Evolutionary conservation across 2,888 invertebrate species (phyloP).

Genomic region (Stratiomys singularior): DNA sequence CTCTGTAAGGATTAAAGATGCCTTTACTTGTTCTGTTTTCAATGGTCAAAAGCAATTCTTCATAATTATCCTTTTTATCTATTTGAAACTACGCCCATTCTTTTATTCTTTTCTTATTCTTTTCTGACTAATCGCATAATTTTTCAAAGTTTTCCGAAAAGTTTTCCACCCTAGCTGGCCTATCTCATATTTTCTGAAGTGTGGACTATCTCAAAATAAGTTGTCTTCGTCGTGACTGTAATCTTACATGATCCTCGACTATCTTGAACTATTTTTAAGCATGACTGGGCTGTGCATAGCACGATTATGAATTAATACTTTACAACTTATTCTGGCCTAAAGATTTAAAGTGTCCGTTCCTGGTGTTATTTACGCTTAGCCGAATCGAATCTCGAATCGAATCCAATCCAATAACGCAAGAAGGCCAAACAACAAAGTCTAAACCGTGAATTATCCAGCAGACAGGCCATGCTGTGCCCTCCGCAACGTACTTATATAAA

Average conservation of each 20-base stretch:
- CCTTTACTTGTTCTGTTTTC: too few species aligned
- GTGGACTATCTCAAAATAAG: background rate
- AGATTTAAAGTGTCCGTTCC: background rate
- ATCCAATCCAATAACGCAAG: background rate
- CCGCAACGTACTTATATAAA: constrained; percentile 15
- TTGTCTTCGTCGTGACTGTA: constrained; percentile 7
- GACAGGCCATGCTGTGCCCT: constrained; percentile 24
- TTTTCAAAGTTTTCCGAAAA: too few species aligned
- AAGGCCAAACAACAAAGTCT: background rate
- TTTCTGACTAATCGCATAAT: too few species aligned
- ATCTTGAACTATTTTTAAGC: background rate
- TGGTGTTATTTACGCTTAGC: background rate
- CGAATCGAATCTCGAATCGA: background rate
- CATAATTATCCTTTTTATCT: too few species aligned
- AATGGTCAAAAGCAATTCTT: too few species aligned
- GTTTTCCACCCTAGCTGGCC: too few species aligned
- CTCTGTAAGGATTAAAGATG: too few species aligned
- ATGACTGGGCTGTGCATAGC: constrained; percentile 29
- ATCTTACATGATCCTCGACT: background rate
- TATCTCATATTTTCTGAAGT: too few species aligned
- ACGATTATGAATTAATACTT: constrained; percentile 41
- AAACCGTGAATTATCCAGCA: constrained; percentile 19
- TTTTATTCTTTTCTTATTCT: too few species aligned
- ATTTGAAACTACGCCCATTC: too few species aligned
- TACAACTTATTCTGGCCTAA: background rate